Percentiles rank a stretch among this genome's conserved stretches.
These are phyloP conservation scores for Coreoperca whiteheadi DNA, from an alignment of 2,113 vertebrate species.

Conservation along the genomic window DNA sequence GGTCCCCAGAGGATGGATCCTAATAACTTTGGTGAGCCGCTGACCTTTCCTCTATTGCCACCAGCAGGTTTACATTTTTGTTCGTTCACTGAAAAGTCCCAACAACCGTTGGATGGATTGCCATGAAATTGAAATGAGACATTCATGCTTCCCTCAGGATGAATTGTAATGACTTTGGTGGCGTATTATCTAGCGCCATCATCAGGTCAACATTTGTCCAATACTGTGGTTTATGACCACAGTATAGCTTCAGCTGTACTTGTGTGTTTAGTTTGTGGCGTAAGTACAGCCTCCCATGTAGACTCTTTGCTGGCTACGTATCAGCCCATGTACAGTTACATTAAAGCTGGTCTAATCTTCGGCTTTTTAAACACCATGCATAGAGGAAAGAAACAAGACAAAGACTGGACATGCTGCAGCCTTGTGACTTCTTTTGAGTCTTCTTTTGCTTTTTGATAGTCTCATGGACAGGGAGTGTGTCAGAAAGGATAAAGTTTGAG, in stretches of 20 bases:
- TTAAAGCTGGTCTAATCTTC: neutral
- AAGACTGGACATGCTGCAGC: neutral
- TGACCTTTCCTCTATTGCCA: neutral
- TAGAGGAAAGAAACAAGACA: neutral
- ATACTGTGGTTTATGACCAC: neutral
- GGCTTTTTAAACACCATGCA: neutral
- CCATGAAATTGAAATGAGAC: too few species aligned
- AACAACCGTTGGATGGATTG: too few species aligned
- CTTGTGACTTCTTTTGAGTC: neutral
- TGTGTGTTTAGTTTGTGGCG: too few species aligned
- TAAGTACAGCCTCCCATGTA: neutral
- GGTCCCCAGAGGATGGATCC: neutral
- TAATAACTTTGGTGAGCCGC: neutral
- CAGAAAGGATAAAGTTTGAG: neutral
- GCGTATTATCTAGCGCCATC: neutral
- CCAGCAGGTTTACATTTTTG: neutral
- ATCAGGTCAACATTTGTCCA: neutral
- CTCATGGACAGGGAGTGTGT: neutral
- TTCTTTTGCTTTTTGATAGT: neutral
- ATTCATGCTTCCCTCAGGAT: too few species aligned
- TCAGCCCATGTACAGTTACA: neutral
- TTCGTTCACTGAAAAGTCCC: too few species aligned
- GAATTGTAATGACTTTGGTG: too few species aligned
- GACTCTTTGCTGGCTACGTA: neutral
- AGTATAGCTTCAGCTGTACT: neutral